Conservation (phyloP, 2,113 vertebrate species). For the Osmerus eperlanus region DNA sequence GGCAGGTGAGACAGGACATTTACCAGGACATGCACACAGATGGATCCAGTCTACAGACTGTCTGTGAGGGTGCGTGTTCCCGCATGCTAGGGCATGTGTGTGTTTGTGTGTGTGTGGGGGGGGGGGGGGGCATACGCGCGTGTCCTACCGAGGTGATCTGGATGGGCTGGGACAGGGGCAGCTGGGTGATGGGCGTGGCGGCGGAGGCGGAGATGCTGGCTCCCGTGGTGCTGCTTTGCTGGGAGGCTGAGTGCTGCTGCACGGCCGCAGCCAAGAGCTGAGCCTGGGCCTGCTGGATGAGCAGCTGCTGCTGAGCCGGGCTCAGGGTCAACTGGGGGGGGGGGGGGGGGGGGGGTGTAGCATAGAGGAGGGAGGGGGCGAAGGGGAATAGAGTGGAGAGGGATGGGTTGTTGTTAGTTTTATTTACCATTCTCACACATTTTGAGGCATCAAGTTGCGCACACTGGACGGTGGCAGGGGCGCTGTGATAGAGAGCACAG, state of each 20-base stretch:
- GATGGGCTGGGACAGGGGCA: conserved; percentile 95
- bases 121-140: not conserved
- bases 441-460: no score
- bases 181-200: conserved; percentile 96
- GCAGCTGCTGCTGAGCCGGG: conserved; percentile 93
- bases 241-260: conserved; percentile 90
- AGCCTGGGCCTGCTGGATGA: conserved; percentile 96
- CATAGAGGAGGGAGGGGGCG: no score
- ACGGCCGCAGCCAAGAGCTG: conserved; percentile 96
- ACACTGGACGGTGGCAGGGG: no score
- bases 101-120: not conserved
- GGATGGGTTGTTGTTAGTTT: no score
- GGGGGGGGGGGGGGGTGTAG: not conserved
- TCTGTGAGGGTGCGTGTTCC: not conserved
- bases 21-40: not conserved
- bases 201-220: conserved; percentile 98
- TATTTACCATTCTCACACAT: no score
- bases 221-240: conserved; percentile 93
- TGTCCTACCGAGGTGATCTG: conserved; percentile 88
- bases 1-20: conserved; percentile 11
- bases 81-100: not conserved
- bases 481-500: no score
- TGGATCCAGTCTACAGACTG: not conserved
- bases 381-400: no score
- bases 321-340: conserved; percentile 86